Conservation (phyloP, 2,797 vertebrate genomes). For the Agapornis canus region DNA sequence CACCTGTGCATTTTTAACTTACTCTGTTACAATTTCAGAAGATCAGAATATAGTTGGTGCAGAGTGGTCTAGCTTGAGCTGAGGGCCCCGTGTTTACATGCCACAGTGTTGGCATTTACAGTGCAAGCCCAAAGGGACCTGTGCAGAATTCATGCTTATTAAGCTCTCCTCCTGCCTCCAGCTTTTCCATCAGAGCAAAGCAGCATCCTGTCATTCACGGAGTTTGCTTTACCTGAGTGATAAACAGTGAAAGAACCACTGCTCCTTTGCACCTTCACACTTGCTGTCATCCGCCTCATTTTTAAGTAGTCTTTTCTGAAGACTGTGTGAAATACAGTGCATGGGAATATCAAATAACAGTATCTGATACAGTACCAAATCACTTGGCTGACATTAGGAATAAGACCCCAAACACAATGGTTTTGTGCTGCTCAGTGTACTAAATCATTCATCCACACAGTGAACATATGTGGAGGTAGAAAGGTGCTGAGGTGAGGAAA, state of each 20-base stretch:
- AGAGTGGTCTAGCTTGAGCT: background rate
- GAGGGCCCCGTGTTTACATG: background rate
- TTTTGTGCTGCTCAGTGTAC: conserved; percentile 15
- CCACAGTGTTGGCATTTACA: background rate
- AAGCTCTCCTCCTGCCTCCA: background rate
- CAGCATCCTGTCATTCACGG: background rate
- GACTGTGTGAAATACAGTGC: background rate
- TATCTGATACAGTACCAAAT: background rate
- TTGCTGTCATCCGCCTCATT: background rate
- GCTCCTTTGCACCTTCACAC: background rate
- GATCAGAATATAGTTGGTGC: background rate
- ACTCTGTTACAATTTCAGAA: conserved; percentile 1
- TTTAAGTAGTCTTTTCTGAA: background rate
- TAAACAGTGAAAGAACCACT: background rate
- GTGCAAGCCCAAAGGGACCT: background rate
- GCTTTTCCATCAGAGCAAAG: conserved; percentile 22
- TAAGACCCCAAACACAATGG: background rate
- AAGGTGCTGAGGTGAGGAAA: conserved; percentile 8
- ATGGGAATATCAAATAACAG: background rate
- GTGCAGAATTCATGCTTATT: background rate
- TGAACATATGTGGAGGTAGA: conserved; percentile 30
- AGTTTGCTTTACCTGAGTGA: background rate
- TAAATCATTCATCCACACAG: conserved; percentile 29
- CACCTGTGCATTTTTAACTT: conserved; percentile 28
- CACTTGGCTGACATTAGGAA: background rate